Conservation (phyloP, 2,113 vertebrate genomes). For the Rhea pennata region DNA sequence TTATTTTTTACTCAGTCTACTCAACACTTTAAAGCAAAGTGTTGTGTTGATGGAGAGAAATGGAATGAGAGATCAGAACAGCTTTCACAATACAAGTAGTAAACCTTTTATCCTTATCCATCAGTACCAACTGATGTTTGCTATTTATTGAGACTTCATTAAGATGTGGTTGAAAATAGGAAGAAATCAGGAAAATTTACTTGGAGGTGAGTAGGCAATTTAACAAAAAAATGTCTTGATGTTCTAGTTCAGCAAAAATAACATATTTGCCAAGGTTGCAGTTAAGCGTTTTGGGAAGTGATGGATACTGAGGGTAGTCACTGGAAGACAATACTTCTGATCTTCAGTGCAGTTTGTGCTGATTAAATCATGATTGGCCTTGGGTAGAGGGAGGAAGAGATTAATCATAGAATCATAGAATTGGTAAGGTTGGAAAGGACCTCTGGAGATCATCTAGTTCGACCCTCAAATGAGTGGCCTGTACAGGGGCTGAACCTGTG, state of each 20-base stretch:
- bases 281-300: neutral
- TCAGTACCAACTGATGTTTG: too few species aligned
- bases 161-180: neutral
- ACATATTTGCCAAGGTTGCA: neutral
- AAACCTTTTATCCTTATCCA: too few species aligned
- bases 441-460: too few species aligned
- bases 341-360: neutral
- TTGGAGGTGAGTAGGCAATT: neutral
- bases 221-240: neutral
- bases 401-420: too few species aligned
- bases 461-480: too few species aligned
- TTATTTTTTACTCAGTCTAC: neutral
- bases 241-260: neutral
- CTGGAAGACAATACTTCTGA: neutral
- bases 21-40: neutral
- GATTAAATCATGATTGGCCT: neutral
- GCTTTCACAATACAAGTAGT: too few species aligned
- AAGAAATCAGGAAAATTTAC: neutral
- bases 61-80: too few species aligned
- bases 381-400: fast-evolving
- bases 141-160: neutral
- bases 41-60: neutral
- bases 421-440: too few species aligned
- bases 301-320: neutral
- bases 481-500: too few species aligned